These are phyloP conservation scores for Ictalurus furcatus DNA, from an alignment of 2,113 vertebrate species.

Conservation along the genomic window DNA sequence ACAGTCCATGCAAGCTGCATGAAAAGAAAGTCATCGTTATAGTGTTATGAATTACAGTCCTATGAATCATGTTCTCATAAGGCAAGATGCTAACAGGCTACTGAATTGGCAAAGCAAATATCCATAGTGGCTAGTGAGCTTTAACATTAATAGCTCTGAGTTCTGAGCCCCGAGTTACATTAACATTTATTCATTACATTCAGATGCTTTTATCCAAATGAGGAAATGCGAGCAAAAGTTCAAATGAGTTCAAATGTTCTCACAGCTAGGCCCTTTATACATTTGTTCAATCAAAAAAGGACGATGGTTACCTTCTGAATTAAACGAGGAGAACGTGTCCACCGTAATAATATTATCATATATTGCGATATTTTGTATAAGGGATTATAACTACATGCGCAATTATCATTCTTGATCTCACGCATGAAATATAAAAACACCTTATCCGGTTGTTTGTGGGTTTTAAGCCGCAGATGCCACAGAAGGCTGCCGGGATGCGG, in stretches of 20 bases:
- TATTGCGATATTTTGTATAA: neutral
- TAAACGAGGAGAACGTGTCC: neutral
- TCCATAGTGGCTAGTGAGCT: too few relatives aligned
- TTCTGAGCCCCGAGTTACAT: too few relatives aligned
- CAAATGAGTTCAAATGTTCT: too few relatives aligned
- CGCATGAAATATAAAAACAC: conserved; percentile 29
- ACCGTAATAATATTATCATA: too few relatives aligned
- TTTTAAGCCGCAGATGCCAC: conserved; percentile 73
- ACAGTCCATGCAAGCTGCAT: conserved; percentile 57
- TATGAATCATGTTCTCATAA: neutral
- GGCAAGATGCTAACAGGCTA: neutral
- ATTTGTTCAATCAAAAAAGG: neutral
- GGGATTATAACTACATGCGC: neutral
- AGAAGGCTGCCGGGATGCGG: conserved; percentile 71
- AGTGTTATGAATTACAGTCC: neutral
- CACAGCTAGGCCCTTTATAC: too few relatives aligned
- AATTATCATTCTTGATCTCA: neutral
- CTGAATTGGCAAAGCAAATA: too few relatives aligned
- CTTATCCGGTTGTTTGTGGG: conserved; percentile 68
- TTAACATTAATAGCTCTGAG: too few relatives aligned
- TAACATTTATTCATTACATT: too few relatives aligned
- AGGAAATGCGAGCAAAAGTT: too few relatives aligned
- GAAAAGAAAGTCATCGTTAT: neutral
- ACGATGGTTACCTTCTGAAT: neutral
- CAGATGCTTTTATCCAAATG: too few relatives aligned